phyloP scores from a whole-genome alignment of 2,113 vertebrate species.

The Drymodes brunneopygia region DNA sequence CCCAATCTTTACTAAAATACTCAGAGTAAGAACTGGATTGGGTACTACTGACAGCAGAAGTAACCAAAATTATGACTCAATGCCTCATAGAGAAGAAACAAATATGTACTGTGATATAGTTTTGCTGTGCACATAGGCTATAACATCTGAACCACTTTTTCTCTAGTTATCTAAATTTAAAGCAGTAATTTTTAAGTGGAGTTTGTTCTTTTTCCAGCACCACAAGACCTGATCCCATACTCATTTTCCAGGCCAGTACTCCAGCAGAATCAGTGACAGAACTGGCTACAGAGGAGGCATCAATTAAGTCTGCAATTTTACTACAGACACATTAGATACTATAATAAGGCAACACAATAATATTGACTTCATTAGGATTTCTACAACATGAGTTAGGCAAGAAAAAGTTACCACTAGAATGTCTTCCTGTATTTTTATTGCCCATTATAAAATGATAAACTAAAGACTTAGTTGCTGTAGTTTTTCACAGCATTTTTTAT shows the following conservation, averaged over 20 bases:
- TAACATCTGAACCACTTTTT: neutral
- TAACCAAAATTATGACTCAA: neutral
- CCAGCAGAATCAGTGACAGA: neutral
- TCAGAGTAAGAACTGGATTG: neutral
- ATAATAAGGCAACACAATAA: constrained; percentile 75
- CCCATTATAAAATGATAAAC: neutral
- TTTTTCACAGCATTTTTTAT: neutral
- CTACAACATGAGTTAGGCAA: neutral
- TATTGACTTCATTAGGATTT: neutral
- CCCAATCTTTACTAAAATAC: neutral
- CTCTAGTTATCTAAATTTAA: neutral
- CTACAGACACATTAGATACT: constrained; percentile 65
- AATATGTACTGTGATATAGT: neutral
- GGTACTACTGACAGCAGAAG: neutral
- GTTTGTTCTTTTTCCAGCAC: neutral
- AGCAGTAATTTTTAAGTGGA: neutral
- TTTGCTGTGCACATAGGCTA: neutral
- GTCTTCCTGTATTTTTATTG: neutral
- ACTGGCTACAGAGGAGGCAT: neutral
- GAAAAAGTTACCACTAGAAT: neutral
- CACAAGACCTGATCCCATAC: neutral
- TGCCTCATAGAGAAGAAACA: neutral
- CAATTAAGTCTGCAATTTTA: constrained; percentile 23
- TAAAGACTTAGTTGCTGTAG: neutral
- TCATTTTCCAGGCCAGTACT: neutral